Evolutionary conservation across 1,140 invertebrate species (phyloP).

Genomic region (Drosophila virilis): DNA sequence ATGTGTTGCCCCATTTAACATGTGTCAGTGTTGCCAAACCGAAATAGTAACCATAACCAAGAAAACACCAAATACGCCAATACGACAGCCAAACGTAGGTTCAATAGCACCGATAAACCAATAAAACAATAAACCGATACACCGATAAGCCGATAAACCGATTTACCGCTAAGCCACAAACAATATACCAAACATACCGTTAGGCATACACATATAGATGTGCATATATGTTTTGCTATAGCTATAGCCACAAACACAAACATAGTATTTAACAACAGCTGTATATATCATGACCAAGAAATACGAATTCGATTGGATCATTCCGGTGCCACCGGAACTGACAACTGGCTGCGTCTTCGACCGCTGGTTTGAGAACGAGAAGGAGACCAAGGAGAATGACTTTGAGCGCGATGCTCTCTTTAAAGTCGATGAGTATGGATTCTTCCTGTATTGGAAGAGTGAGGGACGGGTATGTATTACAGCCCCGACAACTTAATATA

Average conservation of each 20-base stretch:
- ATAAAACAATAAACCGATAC: slow-evolving; percentile 9
- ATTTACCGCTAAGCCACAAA: not conserved
- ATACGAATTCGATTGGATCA: slow-evolving; percentile 99
- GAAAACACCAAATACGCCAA: slow-evolving; percentile 7
- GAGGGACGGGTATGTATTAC: slow-evolving; percentile 92
- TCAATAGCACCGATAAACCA: slow-evolving; percentile 11
- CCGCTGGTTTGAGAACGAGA: slow-evolving; percentile 98
- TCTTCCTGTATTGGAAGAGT: slow-evolving; percentile 99
- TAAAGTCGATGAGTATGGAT: slow-evolving; percentile 99
- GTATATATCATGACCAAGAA: slow-evolving; percentile 94
- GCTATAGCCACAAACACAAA: slow-evolving; percentile 14
- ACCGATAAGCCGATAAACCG: slow-evolving; percentile 4
- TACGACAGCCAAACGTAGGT: not conserved
- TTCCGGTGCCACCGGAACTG: slow-evolving; percentile 94
- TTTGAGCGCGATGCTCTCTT: slow-evolving; percentile 95
- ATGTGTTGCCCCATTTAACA: slow-evolving; percentile 16
- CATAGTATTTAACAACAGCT: slow-evolving; percentile 11
- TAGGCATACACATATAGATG: slow-evolving; percentile 5
- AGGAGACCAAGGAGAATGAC: slow-evolving; percentile 89
- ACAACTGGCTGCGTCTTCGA: slow-evolving; percentile 93
- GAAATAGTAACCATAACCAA: slow-evolving; percentile 3
- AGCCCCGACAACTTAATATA: no score
- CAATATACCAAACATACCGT: not conserved
- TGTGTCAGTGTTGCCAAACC: slow-evolving; percentile 38
- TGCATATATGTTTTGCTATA: slow-evolving; percentile 33